These are phyloP conservation scores for Alcedo quadribrachys DNA, from an alignment of 2,797 vertebrate species.

Conservation along the genomic window DNA sequence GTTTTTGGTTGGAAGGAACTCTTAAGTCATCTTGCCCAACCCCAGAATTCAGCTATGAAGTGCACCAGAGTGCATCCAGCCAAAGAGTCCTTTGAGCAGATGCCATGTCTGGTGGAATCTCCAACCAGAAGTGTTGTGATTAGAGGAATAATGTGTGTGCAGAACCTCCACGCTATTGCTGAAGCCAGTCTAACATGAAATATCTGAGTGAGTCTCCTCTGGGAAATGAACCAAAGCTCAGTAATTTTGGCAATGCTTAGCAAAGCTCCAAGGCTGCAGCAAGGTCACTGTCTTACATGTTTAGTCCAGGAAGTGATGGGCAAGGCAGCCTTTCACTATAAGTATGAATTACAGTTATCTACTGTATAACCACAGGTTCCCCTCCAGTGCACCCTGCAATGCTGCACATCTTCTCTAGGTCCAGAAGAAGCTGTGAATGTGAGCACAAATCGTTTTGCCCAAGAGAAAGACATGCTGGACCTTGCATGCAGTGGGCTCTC, in stretches of 20 bases:
- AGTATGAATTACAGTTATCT: not conserved
- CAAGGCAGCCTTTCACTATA: not conserved
- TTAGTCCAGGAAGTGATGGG: not conserved
- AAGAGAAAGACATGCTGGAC: not conserved
- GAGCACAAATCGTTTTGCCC: not conserved
- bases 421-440: not conserved
- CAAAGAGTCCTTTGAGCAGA: not conserved
- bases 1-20: not conserved
- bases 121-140: accelerated
- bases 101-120: not conserved
- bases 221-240: not conserved
- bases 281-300: not conserved
- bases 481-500: not conserved
- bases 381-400: not conserved
- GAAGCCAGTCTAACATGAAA: not conserved
- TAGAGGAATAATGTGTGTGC: accelerated
- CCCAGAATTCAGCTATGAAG: not conserved
- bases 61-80: not conserved
- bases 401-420: not conserved
- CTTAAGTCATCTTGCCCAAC: not conserved
- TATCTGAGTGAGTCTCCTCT: not conserved
- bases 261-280: not conserved
- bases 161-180: not conserved
- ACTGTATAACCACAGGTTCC: not conserved
- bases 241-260: not conserved